These are phyloP conservation scores for Thalpophila matura DNA, from an alignment of 2,888 invertebrate genomes.

Conservation along the genomic window DNA sequence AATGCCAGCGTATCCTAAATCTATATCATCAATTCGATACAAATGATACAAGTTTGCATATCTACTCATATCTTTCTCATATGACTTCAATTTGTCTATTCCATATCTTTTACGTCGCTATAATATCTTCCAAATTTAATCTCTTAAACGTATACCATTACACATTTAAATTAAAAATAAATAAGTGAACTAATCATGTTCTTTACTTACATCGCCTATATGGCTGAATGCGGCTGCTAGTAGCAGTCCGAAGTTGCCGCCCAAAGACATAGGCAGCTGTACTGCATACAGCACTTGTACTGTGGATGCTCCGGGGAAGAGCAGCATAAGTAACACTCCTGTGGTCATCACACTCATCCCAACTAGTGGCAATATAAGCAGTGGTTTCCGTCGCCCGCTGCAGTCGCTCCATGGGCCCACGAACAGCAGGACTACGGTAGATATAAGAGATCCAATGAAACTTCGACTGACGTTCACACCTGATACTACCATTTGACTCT, in stretches of 20 bases:
- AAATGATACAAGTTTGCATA: not conserved
- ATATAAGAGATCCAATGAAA: constrained; percentile 88
- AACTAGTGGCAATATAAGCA: constrained; percentile 89
- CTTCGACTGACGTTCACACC: constrained; percentile 92
- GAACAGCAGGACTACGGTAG: constrained; percentile 91
- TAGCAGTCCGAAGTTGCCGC: constrained; percentile 93
- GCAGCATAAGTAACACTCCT: constrained; percentile 83
- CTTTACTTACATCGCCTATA: constrained; percentile 93
- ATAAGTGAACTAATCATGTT: not conserved
- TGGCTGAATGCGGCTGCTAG: constrained; percentile 95
- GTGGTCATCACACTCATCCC: constrained; percentile 89
- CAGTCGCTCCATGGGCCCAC: constrained; percentile 92
- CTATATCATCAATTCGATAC: not conserved
- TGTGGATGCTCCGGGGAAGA: constrained; percentile 84
- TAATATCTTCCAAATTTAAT: constrained; percentile 1
- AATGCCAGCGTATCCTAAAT: no score
- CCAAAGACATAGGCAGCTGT: constrained; percentile 92
- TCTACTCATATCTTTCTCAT: not conserved
- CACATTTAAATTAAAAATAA: not conserved
- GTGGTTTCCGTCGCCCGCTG: constrained; percentile 90
- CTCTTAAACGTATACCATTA: not conserved
- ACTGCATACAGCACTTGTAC: constrained; percentile 84
- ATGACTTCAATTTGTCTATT: not conserved
- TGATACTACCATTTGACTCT: constrained; percentile 91
- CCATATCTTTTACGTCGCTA: not conserved